Percentiles rank a stretch among this genome's conserved stretches.
These are phyloP conservation scores for Palythoa caribaeorum DNA, from an alignment of 92 coral and sea anemone genomes.

Conservation along the genomic window DNA sequence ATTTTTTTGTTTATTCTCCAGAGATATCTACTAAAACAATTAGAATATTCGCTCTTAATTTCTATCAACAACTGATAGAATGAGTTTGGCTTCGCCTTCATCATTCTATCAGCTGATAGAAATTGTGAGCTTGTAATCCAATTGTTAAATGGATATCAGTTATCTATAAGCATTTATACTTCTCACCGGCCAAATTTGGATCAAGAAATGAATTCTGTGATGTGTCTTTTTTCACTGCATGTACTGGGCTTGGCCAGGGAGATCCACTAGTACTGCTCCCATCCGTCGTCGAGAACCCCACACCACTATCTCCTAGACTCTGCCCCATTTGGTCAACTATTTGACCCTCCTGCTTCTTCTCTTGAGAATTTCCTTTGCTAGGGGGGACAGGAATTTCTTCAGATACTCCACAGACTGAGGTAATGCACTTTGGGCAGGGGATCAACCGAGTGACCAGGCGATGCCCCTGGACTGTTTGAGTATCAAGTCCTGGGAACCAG, in stretches of 20 bases:
- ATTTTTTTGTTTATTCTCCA: no score
- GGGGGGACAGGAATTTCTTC: conserved; percentile 41
- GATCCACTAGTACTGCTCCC: conserved; percentile 86
- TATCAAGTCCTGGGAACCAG: conserved; percentile 99
- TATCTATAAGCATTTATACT: neutral
- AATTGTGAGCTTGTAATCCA: no score
- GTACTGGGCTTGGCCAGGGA: conserved; percentile 96
- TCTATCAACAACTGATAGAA: no score
- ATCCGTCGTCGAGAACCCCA: conserved; percentile 81
- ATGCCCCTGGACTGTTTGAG: conserved; percentile 90
- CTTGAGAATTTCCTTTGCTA: conserved; percentile 11
- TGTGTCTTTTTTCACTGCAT: conserved; percentile 47
- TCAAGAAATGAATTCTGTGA: conserved; percentile 4
- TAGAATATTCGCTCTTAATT: no score
- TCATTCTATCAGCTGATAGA: neutral
- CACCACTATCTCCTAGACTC: conserved; percentile 73
- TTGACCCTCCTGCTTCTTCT: conserved; percentile 15
- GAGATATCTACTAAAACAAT: no score
- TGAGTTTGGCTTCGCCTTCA: no score
- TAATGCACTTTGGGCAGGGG: conserved; percentile 93
- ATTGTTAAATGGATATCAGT: no score
- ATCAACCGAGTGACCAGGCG: conserved; percentile 91
- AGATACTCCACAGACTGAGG: conserved; percentile 66
- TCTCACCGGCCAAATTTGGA: conserved; percentile 16
- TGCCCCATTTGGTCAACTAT: conserved; percentile 1